Evolutionary conservation across 2,113 vertebrate species (phyloP), one percentile per base, ranked within the genome.

Genomic region (Oreochromis tanganicae): DNA sequence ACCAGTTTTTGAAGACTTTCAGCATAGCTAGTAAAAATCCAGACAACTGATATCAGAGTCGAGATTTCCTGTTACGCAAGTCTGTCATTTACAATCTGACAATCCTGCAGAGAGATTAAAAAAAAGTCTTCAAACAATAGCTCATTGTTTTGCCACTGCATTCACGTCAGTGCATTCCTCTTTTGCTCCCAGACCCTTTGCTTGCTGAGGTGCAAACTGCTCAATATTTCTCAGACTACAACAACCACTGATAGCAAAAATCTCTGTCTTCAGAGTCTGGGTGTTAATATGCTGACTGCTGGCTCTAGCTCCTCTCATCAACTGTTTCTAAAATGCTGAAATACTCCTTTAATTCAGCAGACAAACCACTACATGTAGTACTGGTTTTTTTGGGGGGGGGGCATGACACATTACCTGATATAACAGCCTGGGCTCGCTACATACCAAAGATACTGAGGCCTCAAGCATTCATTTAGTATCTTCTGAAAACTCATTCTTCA

Each of bases 401-500:
- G 9, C 1, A n/a, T 66, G 16, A 82, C 36, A 21, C n/a, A 29
- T 61, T 68, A 6, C 27, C 66, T 80, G 57, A 66, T 29, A 78
- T 34, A 21, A 57, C 9, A 14, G 3, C 57, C 71, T 21, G 29
- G 56, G 41, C 32, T 88, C 8, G 6, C 83, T 90, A 79, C 81
- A 91, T 54, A 73, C 3, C 59, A 78, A 78, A 78, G 46, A 57
- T 48, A 48, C 48, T 63, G 56, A 73, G 48, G 32, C 61, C 34
- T 71, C 66, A 78, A 68, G 32, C 46, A 88, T 16, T 41, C 46
- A 73, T 50, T 84, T 80, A 55, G 13, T 81, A 29, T 79, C 78
- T 29, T 87, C 50, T 81, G 32, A 80, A 84, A 81, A 80, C n/a
- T 66, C 38, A 57, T 71, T 55, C 43, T 85, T 81, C 85, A 85